Percentiles rank a stretch among this genome's conserved stretches.
phyloP scores from a whole-genome alignment of 2,888 invertebrate species.

The Chalcis sispes region DNA sequence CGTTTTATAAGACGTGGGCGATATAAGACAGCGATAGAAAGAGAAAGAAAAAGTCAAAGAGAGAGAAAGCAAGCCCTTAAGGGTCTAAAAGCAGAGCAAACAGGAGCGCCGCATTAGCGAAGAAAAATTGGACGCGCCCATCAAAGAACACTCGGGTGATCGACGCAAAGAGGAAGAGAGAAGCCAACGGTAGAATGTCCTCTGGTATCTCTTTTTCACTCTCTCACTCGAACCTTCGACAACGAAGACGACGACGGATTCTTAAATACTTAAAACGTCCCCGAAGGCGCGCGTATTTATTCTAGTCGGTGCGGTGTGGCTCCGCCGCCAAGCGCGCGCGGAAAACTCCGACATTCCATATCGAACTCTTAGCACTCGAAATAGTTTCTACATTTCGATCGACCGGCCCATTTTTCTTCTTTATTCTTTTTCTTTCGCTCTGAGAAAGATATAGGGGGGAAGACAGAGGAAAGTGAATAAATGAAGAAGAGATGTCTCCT shows the following conservation, averaged over 20 bases:
- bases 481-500: constrained; percentile 33
- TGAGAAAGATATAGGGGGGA: neutral
- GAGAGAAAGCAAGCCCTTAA: neutral
- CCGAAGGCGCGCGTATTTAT: constrained; percentile 18
- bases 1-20: neutral
- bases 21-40: too few relatives aligned
- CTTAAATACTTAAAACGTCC: constrained; percentile 37
- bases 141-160: constrained; percentile 27
- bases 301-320: neutral
- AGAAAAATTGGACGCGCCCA: constrained; percentile 31
- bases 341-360: constrained; percentile 19
- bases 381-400: constrained; percentile 23
- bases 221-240: neutral
- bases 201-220: neutral
- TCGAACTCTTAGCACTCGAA: constrained; percentile 27
- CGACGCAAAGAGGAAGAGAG: constrained; percentile 7
- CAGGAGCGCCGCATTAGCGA: constrained; percentile 18
- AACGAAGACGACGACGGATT: too few relatives aligned
- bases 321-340: neutral
- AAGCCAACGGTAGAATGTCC: neutral
- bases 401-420: neutral
- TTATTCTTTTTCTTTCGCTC: neutral
- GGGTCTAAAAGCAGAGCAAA: constrained; percentile 50
- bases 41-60: too few relatives aligned
- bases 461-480: constrained; percentile 31